Evolutionary conservation across 2,888 invertebrate species (phyloP).

Genomic region (Danaus chrysippus): DNA sequence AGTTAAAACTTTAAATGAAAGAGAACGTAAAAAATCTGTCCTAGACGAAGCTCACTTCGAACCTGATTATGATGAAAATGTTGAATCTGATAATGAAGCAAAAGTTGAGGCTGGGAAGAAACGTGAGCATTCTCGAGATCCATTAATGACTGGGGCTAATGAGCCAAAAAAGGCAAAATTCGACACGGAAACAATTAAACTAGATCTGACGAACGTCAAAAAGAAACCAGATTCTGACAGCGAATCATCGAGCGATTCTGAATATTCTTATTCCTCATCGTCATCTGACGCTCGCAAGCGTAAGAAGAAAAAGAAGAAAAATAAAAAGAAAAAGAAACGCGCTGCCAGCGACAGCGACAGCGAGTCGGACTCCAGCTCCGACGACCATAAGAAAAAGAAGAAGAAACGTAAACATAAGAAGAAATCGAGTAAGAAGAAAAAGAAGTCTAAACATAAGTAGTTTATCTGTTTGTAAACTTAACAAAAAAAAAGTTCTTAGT

Average conservation of each 20-base stretch:
- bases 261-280: conserved; percentile 73
- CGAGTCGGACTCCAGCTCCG: conserved; percentile 83
- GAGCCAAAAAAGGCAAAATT: conserved; percentile 61
- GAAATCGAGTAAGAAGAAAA: conserved; percentile 85
- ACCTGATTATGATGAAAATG: conserved; percentile 84
- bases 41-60: conserved; percentile 86
- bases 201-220: conserved; percentile 70
- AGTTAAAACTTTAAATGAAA: conserved; percentile 70
- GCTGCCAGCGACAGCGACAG: conserved; percentile 82
- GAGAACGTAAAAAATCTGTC: conserved; percentile 81
- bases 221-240: conserved; percentile 70
- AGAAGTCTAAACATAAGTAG: conserved; percentile 80
- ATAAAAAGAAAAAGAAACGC: conserved; percentile 80
- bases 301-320: conserved; percentile 82
- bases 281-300: conserved; percentile 78
- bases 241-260: conserved; percentile 66
- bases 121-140: conserved; percentile 53
- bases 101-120: conserved; percentile 74
- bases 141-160: conserved; percentile 43
- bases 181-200: conserved; percentile 68
- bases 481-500: conserved; percentile 28
- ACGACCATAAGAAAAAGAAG: conserved; percentile 82
- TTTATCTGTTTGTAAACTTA: conserved; percentile 16
- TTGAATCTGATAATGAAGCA: conserved; percentile 80
- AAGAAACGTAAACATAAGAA: conserved; percentile 85